Evolutionary conservation across 2,797 vertebrate species (phyloP).

Genomic region (Notolepis coatsorum): DNA sequence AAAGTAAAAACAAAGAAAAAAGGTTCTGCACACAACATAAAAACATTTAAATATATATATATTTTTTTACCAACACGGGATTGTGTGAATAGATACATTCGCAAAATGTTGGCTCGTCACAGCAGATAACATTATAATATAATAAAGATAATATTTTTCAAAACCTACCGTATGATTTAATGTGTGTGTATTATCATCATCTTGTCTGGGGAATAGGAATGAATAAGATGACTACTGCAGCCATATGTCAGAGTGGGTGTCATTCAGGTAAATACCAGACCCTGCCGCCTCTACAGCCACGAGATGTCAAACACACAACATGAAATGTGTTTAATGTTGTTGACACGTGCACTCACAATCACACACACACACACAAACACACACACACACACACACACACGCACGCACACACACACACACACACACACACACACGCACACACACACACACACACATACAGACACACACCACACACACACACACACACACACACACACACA

Average conservation of each 20-base stretch:
- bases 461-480: slow-evolving; percentile 2
- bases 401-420: not conserved
- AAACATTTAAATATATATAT: no score
- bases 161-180: slow-evolving; percentile 26
- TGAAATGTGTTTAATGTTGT: slow-evolving; percentile 62
- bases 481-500: slow-evolving; percentile 26
- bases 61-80: not conserved
- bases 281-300: slow-evolving; percentile 51
- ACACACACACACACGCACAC: not conserved
- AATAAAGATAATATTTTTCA: no score
- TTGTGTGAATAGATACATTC: not conserved
- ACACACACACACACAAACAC: no score
- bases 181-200: slow-evolving; percentile 30
- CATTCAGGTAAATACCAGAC: not conserved
- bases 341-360: slow-evolving; percentile 61
- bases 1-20: no score
- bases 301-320: slow-evolving; percentile 59
- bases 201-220: slow-evolving; percentile 30
- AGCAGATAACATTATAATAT: not conserved
- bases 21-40: not conserved
- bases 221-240: slow-evolving; percentile 43
- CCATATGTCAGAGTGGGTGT: slow-evolving; percentile 22
- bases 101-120: not conserved
- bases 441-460: not conserved
- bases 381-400: no score